A percentile compares a stretch with the other conserved stretches of the same genome.
These are phyloP conservation scores for Philopotamus ludificatus DNA, from an alignment of 1,140 invertebrate genomes.

Conservation along the genomic window DNA sequence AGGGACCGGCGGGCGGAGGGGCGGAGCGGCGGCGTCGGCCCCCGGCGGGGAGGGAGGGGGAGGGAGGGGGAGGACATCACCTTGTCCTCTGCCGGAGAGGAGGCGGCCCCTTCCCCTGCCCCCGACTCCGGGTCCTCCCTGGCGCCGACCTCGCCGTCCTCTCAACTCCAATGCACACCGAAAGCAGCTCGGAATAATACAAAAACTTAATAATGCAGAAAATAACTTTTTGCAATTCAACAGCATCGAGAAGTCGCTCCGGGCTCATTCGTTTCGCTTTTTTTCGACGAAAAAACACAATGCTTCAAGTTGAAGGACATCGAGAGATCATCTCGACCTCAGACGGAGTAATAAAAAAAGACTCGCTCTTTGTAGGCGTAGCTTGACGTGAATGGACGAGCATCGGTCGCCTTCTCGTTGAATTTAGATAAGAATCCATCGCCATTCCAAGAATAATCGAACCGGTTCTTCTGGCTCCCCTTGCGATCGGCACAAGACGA, in stretches of 20 bases:
- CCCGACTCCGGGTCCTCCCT: background rate
- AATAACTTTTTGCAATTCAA: background rate
- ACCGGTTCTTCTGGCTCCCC: constrained; percentile 24
- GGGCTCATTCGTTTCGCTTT: background rate
- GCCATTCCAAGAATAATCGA: constrained; percentile 1
- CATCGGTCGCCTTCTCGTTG: background rate
- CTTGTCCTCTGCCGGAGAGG: background rate
- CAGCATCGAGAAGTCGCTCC: too few species aligned
- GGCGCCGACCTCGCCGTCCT: background rate
- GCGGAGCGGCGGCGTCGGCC: background rate
- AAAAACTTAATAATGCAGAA: background rate
- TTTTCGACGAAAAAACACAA: background rate
- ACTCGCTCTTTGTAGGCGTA: background rate
- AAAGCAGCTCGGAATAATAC: background rate
- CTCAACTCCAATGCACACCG: background rate
- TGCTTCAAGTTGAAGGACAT: background rate
- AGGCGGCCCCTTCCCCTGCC: background rate
- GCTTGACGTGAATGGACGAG: background rate
- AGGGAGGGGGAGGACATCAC: background rate
- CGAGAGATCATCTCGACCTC: background rate
- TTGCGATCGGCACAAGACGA: constrained; percentile 8
- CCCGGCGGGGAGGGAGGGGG: too few species aligned
- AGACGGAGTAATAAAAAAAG: too few species aligned
- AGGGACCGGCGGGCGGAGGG: background rate
- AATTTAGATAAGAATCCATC: background rate